Percentiles rank a stretch among this genome's conserved stretches.
These are phyloP conservation scores for Mythimna loreyi DNA, from an alignment of 2,888 invertebrate species.

Conservation along the genomic window DNA sequence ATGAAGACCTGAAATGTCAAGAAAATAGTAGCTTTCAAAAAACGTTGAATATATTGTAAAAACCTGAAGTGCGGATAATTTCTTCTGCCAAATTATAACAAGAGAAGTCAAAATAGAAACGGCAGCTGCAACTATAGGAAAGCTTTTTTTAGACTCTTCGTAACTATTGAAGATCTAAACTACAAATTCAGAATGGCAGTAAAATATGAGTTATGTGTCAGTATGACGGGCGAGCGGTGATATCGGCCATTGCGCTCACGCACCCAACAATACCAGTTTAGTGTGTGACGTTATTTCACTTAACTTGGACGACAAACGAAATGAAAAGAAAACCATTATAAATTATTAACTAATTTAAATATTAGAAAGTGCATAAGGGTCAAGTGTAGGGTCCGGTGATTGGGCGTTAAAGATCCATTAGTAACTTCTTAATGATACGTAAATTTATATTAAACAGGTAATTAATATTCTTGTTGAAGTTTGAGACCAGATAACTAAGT, in stretches of 20 bases:
- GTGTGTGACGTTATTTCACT: slow-evolving; percentile 33
- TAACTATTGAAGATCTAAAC: slow-evolving; percentile 11
- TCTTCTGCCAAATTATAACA: slow-evolving; percentile 12
- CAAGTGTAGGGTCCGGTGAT: slow-evolving; percentile 10
- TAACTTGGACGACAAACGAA: slow-evolving; percentile 37
- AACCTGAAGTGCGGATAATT: background rate
- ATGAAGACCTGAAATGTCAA: background rate
- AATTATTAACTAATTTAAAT: slow-evolving; percentile 47
- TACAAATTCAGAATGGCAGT: slow-evolving; percentile 22
- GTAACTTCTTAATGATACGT: background rate
- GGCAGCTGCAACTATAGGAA: slow-evolving; percentile 2
- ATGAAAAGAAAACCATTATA: slow-evolving; percentile 53
- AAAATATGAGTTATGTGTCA: slow-evolving; percentile 28
- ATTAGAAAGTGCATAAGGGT: slow-evolving; percentile 56
- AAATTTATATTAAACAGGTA: slow-evolving; percentile 11
- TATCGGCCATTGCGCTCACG: slow-evolving; percentile 19
- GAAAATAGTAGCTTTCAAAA: background rate
- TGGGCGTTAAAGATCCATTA: slow-evolving; percentile 2
- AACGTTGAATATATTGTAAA: background rate
- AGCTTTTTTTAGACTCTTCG: slow-evolving; percentile 13
- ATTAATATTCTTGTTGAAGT: background rate
- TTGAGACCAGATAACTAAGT: slow-evolving; percentile 8
- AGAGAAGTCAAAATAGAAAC: slow-evolving; percentile 12
- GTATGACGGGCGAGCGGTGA: slow-evolving; percentile 27
- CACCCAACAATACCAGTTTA: slow-evolving; percentile 25